phyloP scores from a whole-genome alignment of 2,113 vertebrate species.

The Todiramphus chloris region DNA sequence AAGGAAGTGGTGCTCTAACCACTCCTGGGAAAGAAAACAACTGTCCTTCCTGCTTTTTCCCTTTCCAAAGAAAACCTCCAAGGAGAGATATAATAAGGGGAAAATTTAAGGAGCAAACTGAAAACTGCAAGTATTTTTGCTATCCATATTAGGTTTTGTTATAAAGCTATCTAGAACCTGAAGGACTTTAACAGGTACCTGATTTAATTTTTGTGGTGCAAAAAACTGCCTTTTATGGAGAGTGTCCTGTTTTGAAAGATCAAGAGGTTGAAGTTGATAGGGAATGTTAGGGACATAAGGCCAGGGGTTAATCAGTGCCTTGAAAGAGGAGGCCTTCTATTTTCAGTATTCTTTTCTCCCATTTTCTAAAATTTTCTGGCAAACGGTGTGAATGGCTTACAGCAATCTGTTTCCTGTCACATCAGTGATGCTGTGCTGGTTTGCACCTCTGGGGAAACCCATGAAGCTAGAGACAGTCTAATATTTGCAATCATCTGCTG shows the following conservation, averaged over 20 bases:
- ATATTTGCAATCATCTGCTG: neutral
- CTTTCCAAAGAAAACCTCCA: neutral
- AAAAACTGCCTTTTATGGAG: neutral
- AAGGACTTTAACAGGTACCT: neutral
- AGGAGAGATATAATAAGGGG: neutral
- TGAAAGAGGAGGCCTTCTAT: neutral
- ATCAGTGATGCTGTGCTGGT: neutral
- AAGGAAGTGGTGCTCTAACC: neutral
- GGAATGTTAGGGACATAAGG: neutral
- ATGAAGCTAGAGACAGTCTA: neutral
- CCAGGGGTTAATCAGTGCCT: neutral
- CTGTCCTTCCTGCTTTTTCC: neutral
- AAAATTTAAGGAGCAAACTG: neutral
- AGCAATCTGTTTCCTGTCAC: neutral
- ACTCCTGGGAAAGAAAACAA: constrained; percentile 20
- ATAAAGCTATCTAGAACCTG: neutral
- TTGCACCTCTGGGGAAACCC: neutral
- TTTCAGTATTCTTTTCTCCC: neutral
- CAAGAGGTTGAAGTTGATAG: neutral
- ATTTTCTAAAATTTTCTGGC: neutral
- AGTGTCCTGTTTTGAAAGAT: neutral
- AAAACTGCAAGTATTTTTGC: neutral
- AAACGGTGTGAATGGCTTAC: neutral
- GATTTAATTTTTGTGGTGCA: neutral
- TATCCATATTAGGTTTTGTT: neutral